Percentiles rank a stretch among this genome's conserved stretches.
Evolutionary conservation across 2,113 vertebrate genomes (phyloP).

Genomic region (Micromys minutus): DNA sequence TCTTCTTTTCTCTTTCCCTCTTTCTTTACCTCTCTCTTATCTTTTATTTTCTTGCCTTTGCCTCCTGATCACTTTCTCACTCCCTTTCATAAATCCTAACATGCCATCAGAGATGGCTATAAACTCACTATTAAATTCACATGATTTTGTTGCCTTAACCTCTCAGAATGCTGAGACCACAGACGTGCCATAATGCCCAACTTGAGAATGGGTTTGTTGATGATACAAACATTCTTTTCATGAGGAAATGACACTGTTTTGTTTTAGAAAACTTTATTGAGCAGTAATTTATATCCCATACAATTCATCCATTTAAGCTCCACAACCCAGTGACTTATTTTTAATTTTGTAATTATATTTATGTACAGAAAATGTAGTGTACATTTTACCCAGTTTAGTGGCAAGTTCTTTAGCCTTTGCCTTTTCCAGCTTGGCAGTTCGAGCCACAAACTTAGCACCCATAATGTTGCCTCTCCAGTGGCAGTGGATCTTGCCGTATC

Average conservation of each 20-base stretch:
- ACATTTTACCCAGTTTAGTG: too few relatives aligned
- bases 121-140: neutral
- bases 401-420: too few relatives aligned
- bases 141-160: neutral
- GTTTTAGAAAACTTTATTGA: slow-evolving; percentile 9
- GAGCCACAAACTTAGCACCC: neutral
- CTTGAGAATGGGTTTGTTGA: neutral
- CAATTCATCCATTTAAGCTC: neutral
- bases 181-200: neutral
- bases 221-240: neutral
- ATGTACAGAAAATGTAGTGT: too few relatives aligned
- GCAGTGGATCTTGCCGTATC: neutral
- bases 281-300: neutral
- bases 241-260: neutral
- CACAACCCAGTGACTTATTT: too few relatives aligned
- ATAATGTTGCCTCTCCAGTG: neutral
- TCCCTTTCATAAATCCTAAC: neutral
- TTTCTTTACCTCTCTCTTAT: neutral
- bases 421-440: too few relatives aligned
- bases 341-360: too few relatives aligned
- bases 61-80: neutral
- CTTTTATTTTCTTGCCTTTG: too few relatives aligned
- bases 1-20: neutral
- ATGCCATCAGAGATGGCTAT: neutral
- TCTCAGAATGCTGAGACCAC: neutral